phyloP scores from a whole-genome alignment of 2,888 invertebrate species.

The Acrobasis consociella region DNA sequence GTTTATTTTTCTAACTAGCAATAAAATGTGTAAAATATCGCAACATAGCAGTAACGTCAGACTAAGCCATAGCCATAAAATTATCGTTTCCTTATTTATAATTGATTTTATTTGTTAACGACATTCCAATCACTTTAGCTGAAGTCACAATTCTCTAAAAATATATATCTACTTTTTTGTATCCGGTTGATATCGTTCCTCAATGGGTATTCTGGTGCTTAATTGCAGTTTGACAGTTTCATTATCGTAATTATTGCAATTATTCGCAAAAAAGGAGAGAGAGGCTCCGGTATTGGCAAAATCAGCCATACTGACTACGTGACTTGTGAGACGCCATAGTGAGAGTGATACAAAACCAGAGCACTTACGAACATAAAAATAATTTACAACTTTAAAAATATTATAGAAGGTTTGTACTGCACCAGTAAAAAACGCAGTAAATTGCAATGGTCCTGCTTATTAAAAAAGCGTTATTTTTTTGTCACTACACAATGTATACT shows the following conservation, averaged over 20 bases:
- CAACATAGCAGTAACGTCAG: not conserved
- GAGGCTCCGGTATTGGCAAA: slow-evolving; percentile 1
- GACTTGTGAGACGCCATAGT: not conserved
- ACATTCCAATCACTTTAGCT: too few species aligned
- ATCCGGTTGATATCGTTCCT: too few species aligned
- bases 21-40: not conserved
- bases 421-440: too few species aligned
- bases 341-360: slow-evolving; percentile 1
- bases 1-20: not conserved
- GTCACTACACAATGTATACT: too few species aligned
- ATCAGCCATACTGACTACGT: not conserved
- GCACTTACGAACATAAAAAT: not conserved
- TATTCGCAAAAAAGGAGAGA: not conserved
- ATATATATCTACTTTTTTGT: too few species aligned
- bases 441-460: too few species aligned
- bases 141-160: too few species aligned
- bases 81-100: not conserved
- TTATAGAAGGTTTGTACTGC: too few species aligned
- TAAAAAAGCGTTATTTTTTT: too few species aligned
- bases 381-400: not conserved
- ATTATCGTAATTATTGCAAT: slow-evolving; percentile 1
- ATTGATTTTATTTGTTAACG: not conserved
- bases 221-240: slow-evolving; percentile 1
- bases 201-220: not conserved
- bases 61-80: not conserved